phyloP scores from a whole-genome alignment of 2,113 vertebrate species.

The Anseranas semipalmata region DNA sequence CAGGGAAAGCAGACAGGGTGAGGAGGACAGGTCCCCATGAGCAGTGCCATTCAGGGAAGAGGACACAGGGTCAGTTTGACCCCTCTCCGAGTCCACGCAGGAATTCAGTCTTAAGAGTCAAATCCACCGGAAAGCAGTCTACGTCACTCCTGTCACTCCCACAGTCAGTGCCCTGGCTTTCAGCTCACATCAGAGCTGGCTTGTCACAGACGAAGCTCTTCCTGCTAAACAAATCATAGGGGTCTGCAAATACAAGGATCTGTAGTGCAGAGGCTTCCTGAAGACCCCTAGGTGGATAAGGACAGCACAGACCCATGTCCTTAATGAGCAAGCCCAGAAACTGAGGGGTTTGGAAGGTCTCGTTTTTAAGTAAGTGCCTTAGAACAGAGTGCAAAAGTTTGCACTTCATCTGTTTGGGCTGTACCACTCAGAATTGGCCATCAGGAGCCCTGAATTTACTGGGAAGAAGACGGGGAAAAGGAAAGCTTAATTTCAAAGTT shows the following conservation, averaged over 20 bases:
- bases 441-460: background rate
- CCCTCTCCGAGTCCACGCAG: fast-evolving
- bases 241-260: background rate
- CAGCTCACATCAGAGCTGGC: background rate
- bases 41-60: background rate
- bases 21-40: background rate
- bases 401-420: background rate
- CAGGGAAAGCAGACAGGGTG: background rate
- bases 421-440: background rate
- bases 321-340: background rate
- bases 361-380: background rate
- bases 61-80: background rate
- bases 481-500: slow-evolving; percentile 15
- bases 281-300: background rate
- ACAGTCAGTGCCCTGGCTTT: background rate
- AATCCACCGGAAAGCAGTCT: fast-evolving
- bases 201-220: background rate
- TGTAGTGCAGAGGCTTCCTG: background rate
- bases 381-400: background rate
- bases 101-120: background rate
- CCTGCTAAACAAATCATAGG: background rate
- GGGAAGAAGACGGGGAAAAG: background rate
- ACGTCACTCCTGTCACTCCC: fast-evolving
- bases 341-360: background rate
- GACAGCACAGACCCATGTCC: background rate